These are phyloP conservation scores for Lycorma delicatula DNA, from an alignment of 1,140 invertebrate genomes.

Conservation along the genomic window DNA sequence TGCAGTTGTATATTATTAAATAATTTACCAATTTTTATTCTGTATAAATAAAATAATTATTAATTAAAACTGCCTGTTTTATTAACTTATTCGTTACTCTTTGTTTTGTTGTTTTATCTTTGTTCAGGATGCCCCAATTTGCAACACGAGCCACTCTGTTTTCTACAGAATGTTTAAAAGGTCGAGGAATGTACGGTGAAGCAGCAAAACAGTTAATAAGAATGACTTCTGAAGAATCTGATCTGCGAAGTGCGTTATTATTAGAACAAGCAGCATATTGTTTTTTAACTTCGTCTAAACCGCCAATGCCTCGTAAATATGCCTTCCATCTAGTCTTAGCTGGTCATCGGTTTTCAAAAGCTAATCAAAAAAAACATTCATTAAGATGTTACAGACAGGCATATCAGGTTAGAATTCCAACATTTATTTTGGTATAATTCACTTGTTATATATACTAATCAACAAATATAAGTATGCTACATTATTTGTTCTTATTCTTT, in stretches of 20 bases:
- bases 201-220: constrained; percentile 88
- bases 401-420: constrained; percentile 72
- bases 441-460: no score
- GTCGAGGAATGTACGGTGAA: constrained; percentile 66
- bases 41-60: not conserved
- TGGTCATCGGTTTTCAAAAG: constrained; percentile 86
- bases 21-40: constrained; percentile 1
- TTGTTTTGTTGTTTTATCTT: constrained; percentile 30
- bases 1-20: no score
- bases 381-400: constrained; percentile 87
- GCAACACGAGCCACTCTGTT: constrained; percentile 83
- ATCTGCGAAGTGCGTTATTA: constrained; percentile 80
- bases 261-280: constrained; percentile 93
- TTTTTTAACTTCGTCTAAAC: constrained; percentile 61
- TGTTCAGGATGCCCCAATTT: constrained; percentile 75
- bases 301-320: constrained; percentile 79
- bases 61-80: no score
- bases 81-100: not conserved
- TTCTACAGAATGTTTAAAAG: constrained; percentile 77
- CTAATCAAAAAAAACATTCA: constrained; percentile 82
- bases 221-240: constrained; percentile 91
- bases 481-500: no score
- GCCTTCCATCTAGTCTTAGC: constrained; percentile 96
- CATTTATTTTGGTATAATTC: no score
- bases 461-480: no score